Conservation (phyloP, 2,113 vertebrate species). For the Rhagologus leucostigma region DNA sequence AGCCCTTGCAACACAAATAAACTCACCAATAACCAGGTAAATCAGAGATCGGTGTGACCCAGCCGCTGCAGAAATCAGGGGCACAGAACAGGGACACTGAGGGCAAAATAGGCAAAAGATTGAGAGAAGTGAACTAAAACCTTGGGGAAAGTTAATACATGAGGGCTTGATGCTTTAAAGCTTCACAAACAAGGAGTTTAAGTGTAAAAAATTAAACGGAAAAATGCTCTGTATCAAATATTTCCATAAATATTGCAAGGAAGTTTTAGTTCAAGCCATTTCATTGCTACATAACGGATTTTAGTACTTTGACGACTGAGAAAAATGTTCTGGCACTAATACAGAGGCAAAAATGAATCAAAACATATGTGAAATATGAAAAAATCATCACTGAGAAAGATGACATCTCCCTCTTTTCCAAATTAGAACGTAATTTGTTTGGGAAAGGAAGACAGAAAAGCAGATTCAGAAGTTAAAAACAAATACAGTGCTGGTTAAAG, state of each 20-base stretch:
- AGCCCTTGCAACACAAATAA: not conserved
- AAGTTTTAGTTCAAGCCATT: not conserved
- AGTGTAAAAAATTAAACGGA: not conserved
- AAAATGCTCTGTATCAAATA: not conserved
- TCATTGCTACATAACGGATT: not conserved
- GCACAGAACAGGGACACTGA: not conserved
- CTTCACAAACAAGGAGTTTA: not conserved
- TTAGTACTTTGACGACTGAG: not conserved
- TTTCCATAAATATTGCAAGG: not conserved
- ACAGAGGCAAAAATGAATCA: not conserved
- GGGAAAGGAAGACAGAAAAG: not conserved
- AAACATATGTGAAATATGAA: not conserved
- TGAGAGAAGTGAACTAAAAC: not conserved
- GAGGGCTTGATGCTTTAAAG: not conserved
- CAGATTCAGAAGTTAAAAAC: not conserved
- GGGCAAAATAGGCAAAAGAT: not conserved
- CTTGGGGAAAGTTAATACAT: not conserved
- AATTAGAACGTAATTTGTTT: not conserved
- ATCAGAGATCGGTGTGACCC: fast-evolving
- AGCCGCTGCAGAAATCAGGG: not conserved
- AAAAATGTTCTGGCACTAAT: not conserved
- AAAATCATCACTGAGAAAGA: not conserved
- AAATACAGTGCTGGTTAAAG: not conserved
- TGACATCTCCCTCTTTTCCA: not conserved
- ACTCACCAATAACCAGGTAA: not conserved